These are phyloP conservation scores for Xenus cinereus DNA, from an alignment of 2,113 vertebrate species.

Conservation along the genomic window DNA sequence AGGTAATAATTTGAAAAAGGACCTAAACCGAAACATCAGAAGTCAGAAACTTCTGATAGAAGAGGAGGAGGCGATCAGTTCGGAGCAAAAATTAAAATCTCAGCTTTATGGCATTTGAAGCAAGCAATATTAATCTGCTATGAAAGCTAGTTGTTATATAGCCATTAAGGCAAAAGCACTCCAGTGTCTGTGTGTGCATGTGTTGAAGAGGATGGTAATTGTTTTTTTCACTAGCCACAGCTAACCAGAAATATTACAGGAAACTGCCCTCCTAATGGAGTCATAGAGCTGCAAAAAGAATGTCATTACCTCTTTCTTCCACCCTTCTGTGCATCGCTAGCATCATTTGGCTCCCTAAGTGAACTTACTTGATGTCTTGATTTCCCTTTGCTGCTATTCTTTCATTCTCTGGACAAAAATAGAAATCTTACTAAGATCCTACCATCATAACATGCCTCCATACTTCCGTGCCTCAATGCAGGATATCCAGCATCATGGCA, in stretches of 20 bases:
- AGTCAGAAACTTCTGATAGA: not conserved
- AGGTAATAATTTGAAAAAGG: not conserved
- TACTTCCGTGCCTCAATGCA: not conserved
- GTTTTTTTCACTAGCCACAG: not conserved
- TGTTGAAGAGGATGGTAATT: not conserved
- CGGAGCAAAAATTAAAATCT: not conserved
- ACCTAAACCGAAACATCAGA: not conserved
- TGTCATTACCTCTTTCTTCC: not conserved
- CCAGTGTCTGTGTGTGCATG: not conserved
- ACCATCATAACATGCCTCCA: accelerated
- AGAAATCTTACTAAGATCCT: not conserved
- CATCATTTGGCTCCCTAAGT: not conserved
- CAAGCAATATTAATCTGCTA: not conserved
- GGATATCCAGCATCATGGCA: not conserved
- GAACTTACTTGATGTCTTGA: not conserved
- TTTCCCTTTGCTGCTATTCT: not conserved
- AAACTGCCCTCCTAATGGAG: not conserved
- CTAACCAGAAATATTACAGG: not conserved
- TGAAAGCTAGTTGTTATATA: not conserved
- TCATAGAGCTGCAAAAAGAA: not conserved
- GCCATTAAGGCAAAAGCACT: not conserved
- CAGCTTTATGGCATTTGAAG: not conserved
- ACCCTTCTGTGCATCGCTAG: not conserved
- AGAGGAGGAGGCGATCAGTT: not conserved
- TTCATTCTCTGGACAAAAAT: not conserved